Conservation (phyloP, 2,888 invertebrate genomes). For the Bombylius discolor region DNA sequence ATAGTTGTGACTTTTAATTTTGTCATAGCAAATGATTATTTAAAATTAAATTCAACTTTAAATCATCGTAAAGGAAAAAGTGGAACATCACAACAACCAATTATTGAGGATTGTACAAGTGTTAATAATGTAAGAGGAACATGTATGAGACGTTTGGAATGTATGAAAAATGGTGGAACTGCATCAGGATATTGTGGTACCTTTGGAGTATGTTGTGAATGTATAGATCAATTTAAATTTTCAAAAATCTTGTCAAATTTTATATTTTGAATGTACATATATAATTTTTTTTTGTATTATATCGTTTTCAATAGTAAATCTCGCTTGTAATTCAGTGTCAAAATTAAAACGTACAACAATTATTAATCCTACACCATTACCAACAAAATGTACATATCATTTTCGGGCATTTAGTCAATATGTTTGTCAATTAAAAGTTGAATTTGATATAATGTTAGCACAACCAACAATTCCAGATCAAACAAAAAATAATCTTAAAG, state of each 20-base stretch:
- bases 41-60: no score
- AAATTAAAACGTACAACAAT: constrained; percentile 29
- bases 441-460: constrained; percentile 23
- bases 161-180: constrained; percentile 27
- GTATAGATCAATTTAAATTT: constrained; percentile 18
- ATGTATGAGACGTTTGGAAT: constrained; percentile 30
- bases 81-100: no score
- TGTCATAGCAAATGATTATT: constrained; percentile 30
- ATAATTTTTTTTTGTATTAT: background rate
- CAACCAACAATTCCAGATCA: constrained; percentile 21
- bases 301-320: constrained; percentile 21
- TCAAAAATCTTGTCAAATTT: background rate
- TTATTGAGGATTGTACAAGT: no score
- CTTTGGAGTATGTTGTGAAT: constrained; percentile 33
- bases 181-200: constrained; percentile 30
- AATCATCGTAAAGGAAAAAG: no score
- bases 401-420: constrained; percentile 27
- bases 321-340: constrained; percentile 25
- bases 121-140: constrained; percentile 20
- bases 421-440: constrained; percentile 31
- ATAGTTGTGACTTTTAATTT: no score
- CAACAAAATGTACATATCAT: constrained; percentile 23
- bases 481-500: constrained; percentile 16
- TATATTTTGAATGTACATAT: no score
- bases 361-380: constrained; percentile 22